Evolutionary conservation across 2,113 vertebrate genomes (phyloP), one percentile per base, ranked within the genome.

Genomic region (Cricetomys ansorgei): DNA sequence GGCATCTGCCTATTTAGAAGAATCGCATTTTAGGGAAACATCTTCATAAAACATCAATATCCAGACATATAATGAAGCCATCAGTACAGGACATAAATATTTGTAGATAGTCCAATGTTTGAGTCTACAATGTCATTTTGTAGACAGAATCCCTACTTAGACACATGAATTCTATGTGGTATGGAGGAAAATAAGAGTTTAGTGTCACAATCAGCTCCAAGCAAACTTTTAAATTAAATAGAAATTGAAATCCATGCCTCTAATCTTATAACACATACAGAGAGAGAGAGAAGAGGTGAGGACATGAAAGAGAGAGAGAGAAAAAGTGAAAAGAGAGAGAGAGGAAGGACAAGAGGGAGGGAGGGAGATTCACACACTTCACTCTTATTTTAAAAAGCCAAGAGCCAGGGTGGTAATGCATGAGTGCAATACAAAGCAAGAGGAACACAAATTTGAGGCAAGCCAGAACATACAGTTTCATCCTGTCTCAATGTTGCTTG

Each of bases 171-270:
- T 94, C 17, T 53, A 43, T 64, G 23, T 48, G 29, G 3, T 53
- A 73, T 48, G 34, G 93, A 91, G 43, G 27, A 69, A 90, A 95
- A 95, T 81, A 69, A 94, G 57, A 93, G 83, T 67, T 91, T 89
- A 88, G 62, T 40, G 55, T 53, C 10, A 59, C 69, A 75, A 92
- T 90, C 45, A 76, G 73, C 69, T 84, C 50, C 34, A 62, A 43
- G 79, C 64, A 93, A 96, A 95, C 83, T 15, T 69, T 72, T 64
- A 1, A 50, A 53, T 76, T 80, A 81, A 21, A 85, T 62, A 92
- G 75, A 89, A 77, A 73, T 85, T 55, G 53, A 90, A 31, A 50
- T 80, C 21, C 16, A 23, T 65, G 37, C 81, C 29, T 59, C 34
- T 87, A 73, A 53, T 1, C 45, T 69, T 91, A 57, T 16, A 88